These are phyloP conservation scores for Andrena trimmerana DNA, from an alignment of 2,888 invertebrate genomes.

Conservation along the genomic window DNA sequence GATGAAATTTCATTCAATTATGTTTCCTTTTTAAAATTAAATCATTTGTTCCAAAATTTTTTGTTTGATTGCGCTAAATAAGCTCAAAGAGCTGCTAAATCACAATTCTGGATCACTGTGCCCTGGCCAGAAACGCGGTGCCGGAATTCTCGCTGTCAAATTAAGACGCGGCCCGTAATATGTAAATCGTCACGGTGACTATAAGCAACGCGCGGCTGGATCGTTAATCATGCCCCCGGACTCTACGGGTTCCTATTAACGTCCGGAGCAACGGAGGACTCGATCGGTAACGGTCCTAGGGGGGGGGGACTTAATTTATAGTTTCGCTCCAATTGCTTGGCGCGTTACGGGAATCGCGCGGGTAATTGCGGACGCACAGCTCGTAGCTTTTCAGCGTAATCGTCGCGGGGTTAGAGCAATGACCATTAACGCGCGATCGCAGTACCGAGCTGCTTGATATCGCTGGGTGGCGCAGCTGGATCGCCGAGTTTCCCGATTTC, in stretches of 20 bases:
- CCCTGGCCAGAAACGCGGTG: constrained; percentile 2
- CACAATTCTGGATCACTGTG: too few relatives aligned
- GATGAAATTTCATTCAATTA: too few relatives aligned
- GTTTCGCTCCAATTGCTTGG: constrained; percentile 50
- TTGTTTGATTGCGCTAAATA: too few relatives aligned
- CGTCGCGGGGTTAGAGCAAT: not conserved
- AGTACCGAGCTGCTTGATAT: too few relatives aligned
- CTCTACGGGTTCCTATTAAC: constrained; percentile 69
- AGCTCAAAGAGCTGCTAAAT: too few relatives aligned
- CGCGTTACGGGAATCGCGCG: constrained; percentile 38
- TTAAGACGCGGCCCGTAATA: constrained; percentile 64
- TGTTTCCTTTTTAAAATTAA: too few relatives aligned
- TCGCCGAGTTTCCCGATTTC: constrained; percentile 36
- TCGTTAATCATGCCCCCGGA: constrained; percentile 66
- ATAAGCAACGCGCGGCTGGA: constrained; percentile 56
- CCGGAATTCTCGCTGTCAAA: constrained; percentile 47
- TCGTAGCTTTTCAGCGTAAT: not conserved
- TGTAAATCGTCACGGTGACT: constrained; percentile 64
- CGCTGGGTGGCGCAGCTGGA: constrained; percentile 11
- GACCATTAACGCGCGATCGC: not conserved
- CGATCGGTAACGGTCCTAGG: constrained; percentile 68
- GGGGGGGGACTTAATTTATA: constrained; percentile 61
- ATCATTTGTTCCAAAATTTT: too few relatives aligned
- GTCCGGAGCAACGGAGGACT: constrained; percentile 62
- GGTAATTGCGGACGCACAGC: not conserved